Percentiles rank a stretch among this genome's conserved stretches.
These are phyloP conservation scores for Pristionchus mayeri DNA, from an alignment of 2,888 invertebrate species.

Conservation along the genomic window DNA sequence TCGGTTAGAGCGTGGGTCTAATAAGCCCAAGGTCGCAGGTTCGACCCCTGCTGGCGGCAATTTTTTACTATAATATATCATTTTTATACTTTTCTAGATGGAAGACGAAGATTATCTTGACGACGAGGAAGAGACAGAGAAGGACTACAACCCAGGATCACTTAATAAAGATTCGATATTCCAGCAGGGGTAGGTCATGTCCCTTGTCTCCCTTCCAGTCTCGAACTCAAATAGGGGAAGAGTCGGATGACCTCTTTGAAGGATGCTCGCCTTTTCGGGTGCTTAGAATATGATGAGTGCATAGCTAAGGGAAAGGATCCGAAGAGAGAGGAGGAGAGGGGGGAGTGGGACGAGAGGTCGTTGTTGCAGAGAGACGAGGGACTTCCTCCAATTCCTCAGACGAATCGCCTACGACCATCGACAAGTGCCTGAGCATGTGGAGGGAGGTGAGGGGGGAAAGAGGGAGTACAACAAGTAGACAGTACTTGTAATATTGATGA, in stretches of 20 bases:
- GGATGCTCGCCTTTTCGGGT: background rate
- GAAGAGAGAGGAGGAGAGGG: background rate
- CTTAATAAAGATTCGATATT: slow-evolving; percentile 52
- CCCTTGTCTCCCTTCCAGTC: background rate
- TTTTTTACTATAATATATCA: background rate
- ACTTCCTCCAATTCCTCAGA: slow-evolving; percentile 71
- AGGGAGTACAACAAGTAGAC: background rate
- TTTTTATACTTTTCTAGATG: background rate
- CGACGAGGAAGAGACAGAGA: slow-evolving; percentile 26
- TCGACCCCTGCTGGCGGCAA: slow-evolving; percentile 55
- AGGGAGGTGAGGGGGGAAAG: slow-evolving; percentile 59
- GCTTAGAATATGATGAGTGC: slow-evolving; percentile 12
- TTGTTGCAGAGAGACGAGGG: slow-evolving; percentile 66
- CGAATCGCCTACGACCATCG: slow-evolving; percentile 72
- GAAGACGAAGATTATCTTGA: slow-evolving; percentile 46
- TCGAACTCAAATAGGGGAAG: background rate
- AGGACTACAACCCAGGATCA: slow-evolving; percentile 44
- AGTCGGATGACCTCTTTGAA: slow-evolving; percentile 6
- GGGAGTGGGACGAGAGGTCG: background rate
- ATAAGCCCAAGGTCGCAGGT: slow-evolving; percentile 59
- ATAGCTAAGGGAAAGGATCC: background rate
- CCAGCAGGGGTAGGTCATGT: slow-evolving; percentile 48
- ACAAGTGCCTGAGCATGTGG: slow-evolving; percentile 69
- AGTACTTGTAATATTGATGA: no score
- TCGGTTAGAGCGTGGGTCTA: slow-evolving; percentile 59